These are phyloP conservation scores for Leptogaster cylindrica DNA, from an alignment of 2,888 invertebrate genomes.

Conservation along the genomic window DNA sequence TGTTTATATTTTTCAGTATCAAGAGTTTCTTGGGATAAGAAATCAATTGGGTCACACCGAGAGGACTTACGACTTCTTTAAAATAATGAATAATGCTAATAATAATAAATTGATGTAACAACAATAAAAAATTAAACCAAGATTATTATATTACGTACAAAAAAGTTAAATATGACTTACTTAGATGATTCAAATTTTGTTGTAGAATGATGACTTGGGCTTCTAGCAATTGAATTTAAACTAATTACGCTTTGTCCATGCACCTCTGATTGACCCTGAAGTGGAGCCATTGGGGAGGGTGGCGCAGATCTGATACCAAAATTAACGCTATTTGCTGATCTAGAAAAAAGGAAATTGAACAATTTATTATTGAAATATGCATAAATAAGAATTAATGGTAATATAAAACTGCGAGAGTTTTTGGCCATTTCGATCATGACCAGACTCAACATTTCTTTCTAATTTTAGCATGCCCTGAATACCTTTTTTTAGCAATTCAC, in stretches of 20 bases:
- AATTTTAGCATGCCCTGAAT: no score
- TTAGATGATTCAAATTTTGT: conserved; percentile 47
- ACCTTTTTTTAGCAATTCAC: no score
- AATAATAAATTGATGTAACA: neutral
- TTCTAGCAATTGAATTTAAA: conserved; percentile 52
- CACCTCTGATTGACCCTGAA: conserved; percentile 56
- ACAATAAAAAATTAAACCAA: neutral
- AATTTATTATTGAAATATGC: neutral
- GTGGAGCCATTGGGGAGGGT: conserved; percentile 58
- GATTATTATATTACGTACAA: no score
- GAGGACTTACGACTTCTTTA: neutral
- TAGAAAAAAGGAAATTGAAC: conserved; percentile 48
- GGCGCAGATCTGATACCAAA: conserved; percentile 54
- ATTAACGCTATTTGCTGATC: conserved; percentile 58
- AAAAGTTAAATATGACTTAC: conserved; percentile 47
- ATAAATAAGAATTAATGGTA: no score
- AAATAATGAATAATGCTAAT: neutral
- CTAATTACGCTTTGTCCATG: conserved; percentile 53
- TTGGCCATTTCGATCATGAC: no score
- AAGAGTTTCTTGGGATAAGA: no score
- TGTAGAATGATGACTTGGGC: conserved; percentile 51
- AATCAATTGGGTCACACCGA: no score
- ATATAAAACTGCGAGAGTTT: no score
- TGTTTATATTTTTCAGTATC: no score
- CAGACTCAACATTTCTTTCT: no score